phyloP scores from a whole-genome alignment of 2,888 invertebrate species.

The Brenthis hecate region DNA sequence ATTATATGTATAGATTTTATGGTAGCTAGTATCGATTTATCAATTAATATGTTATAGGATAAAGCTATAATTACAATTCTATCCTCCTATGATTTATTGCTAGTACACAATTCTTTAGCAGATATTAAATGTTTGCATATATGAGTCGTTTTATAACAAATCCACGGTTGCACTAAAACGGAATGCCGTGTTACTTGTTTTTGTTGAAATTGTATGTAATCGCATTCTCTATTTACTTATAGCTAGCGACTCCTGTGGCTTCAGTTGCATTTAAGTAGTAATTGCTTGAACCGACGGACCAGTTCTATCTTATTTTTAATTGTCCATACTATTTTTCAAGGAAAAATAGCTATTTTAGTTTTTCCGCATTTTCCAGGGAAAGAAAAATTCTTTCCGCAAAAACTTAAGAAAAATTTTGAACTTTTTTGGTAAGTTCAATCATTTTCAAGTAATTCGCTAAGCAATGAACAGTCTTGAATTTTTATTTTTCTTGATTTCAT shows the following conservation, averaged over 20 bases:
- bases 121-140: conserved; percentile 33
- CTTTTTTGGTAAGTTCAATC: too few relatives aligned
- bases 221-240: conserved; percentile 11
- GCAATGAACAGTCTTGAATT: too few relatives aligned
- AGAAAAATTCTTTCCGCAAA: too few relatives aligned
- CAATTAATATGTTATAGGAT: conserved; percentile 3
- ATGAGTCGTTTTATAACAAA: conserved; percentile 38
- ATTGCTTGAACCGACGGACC: too few relatives aligned
- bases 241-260: not conserved
- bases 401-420: too few relatives aligned
- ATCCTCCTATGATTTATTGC: not conserved
- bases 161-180: conserved; percentile 46
- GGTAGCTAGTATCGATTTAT: not conserved
- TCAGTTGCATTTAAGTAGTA: not conserved
- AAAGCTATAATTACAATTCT: not conserved
- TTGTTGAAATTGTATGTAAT: conserved; percentile 28
- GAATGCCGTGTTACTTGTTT: conserved; percentile 47
- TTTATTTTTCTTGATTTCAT: too few relatives aligned
- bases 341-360: too few relatives aligned
- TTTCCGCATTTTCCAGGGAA: too few relatives aligned
- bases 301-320: too few relatives aligned
- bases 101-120: conserved; percentile 29
- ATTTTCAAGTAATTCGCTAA: too few relatives aligned
- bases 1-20: too few relatives aligned
- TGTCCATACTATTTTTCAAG: too few relatives aligned